Percentiles rank a stretch among this genome's conserved stretches.
These are phyloP conservation scores for Drosophila austrosaltans DNA, from an alignment of 2,888 invertebrate genomes.

Conservation along the genomic window DNA sequence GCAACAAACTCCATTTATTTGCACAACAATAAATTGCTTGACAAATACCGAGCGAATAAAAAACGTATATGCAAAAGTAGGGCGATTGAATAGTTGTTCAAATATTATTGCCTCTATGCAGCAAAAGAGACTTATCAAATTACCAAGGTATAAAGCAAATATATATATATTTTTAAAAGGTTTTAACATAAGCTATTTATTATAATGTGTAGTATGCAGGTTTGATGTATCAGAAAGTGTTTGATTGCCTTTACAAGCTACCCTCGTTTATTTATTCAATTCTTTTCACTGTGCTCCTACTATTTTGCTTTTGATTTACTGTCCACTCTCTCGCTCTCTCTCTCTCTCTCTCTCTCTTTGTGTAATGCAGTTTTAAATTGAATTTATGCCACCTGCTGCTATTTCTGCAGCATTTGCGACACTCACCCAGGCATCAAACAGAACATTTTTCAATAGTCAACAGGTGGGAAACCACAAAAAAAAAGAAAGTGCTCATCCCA, in stretches of 20 bases:
- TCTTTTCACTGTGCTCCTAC: background rate
- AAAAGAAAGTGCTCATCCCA: background rate
- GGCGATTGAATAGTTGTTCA: conserved; percentile 33
- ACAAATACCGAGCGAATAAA: conserved; percentile 42
- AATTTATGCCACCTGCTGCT: conserved; percentile 63
- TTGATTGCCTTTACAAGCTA: background rate
- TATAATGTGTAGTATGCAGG: no score
- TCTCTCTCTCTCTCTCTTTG: background rate
- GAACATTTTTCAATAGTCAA: conserved; percentile 40
- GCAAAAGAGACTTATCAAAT: no score
- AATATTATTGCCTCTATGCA: no score
- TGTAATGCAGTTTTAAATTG: conserved; percentile 69
- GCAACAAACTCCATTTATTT: conserved; percentile 55
- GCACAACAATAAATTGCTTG: conserved; percentile 47
- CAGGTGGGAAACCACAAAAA: conserved; percentile 61
- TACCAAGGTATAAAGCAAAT: background rate
- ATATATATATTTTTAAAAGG: background rate
- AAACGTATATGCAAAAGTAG: conserved; percentile 35
- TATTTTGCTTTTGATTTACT: conserved; percentile 15
- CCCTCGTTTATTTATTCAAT: conserved; percentile 14
- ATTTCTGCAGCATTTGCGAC: conserved; percentile 3
- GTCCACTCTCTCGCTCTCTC: background rate
- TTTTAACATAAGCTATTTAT: no score
- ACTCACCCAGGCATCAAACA: background rate
- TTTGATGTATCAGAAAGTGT: background rate